Evolutionary conservation across 2,888 invertebrate species (phyloP), one percentile per base, ranked within the genome.

Genomic region (Ichneumoninae sp.): DNA sequence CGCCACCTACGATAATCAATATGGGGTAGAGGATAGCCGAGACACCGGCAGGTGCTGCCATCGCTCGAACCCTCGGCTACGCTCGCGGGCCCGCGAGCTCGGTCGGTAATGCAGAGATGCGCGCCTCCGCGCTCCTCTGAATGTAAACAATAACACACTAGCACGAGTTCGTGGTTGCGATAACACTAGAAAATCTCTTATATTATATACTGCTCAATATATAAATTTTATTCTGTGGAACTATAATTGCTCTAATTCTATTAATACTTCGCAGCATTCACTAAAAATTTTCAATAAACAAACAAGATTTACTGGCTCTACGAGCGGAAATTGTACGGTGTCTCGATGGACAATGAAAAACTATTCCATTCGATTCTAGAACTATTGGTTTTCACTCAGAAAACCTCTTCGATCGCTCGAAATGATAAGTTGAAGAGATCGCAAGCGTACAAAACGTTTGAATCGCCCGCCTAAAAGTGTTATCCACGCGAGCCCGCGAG

Each of bases 1-100:
- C 90, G 92, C 93, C 92, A 92, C 91, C 93, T 93, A 92, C 87
- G 86, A 89, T 91, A 92, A 93, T 93, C 93, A 93, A 93, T 93
- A 88, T 16, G 16, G 16, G 44, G 81, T 44, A 57, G 83, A 16
- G 72, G 70, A 62, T 52, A 47, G 47, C 30, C 44, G 65, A 22
- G 22, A n/a, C 47, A 36, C 81, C 74, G 81, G 72, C 78, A 52
- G 5, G 89, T 92, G 91, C 92, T 91, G 92, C 91, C 90, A 87
- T 66, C 88, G 87, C 44, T 5, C 13, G 44, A 26, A 26, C 36
- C 52, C 52, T 50, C 5, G n/a, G 1, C 66, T n/a, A 70, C 52
- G 19, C 19, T 36, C 54, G n/a, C 69, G 26, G 65, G 60, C 13
- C 10, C 7, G 6, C 13, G 5, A 8, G 19, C 66, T 54, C 76